A percentile compares a stretch with the other conserved stretches of the same genome.
phyloP scores from a whole-genome alignment of 1,140 invertebrate species.

The Sarcophaga peregrina region DNA sequence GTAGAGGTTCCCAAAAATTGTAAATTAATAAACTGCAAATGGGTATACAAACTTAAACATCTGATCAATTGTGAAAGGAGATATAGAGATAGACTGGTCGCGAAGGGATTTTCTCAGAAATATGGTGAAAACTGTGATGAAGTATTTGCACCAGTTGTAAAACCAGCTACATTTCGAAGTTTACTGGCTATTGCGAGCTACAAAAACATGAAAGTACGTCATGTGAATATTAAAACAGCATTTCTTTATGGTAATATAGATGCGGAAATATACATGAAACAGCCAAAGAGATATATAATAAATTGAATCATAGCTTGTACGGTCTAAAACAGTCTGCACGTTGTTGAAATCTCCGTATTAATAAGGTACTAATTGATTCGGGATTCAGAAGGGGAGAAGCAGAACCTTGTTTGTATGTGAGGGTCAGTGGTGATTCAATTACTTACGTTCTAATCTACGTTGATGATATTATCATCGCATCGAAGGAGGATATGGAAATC shows the following conservation, averaged over 20 bases:
- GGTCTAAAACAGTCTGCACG: conserved; percentile 66
- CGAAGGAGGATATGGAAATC: neutral
- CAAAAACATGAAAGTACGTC: conserved; percentile 44
- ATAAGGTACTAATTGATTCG: conserved; percentile 43
- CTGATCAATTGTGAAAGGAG: conserved; percentile 43
- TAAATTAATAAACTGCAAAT: conserved; percentile 47
- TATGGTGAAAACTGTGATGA: conserved; percentile 26
- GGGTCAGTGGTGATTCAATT: conserved; percentile 50
- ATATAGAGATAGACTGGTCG: conserved; percentile 56
- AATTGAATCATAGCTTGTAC: conserved; percentile 64
- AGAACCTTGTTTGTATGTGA: conserved; percentile 62
- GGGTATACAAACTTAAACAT: conserved; percentile 52
- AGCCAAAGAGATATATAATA: conserved; percentile 48
- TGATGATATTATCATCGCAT: conserved; percentile 4
- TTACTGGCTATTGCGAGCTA: conserved; percentile 47
- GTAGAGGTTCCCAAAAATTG: conserved; percentile 48
- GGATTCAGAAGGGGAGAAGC: conserved; percentile 41
- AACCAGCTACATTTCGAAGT: conserved; percentile 50
- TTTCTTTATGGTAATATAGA: conserved; percentile 65
- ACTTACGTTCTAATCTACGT: conserved; percentile 45
- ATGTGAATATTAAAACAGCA: conserved; percentile 62
- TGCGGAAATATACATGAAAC: conserved; percentile 62
- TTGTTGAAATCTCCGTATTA: conserved; percentile 53
- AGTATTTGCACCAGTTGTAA: conserved; percentile 50
- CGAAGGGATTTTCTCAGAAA: conserved; percentile 29